A percentile compares a stretch with the other conserved stretches of the same genome.
Evolutionary conservation across 2,797 vertebrate species (phyloP).

Genomic region (Orestias chungarensis): DNA sequence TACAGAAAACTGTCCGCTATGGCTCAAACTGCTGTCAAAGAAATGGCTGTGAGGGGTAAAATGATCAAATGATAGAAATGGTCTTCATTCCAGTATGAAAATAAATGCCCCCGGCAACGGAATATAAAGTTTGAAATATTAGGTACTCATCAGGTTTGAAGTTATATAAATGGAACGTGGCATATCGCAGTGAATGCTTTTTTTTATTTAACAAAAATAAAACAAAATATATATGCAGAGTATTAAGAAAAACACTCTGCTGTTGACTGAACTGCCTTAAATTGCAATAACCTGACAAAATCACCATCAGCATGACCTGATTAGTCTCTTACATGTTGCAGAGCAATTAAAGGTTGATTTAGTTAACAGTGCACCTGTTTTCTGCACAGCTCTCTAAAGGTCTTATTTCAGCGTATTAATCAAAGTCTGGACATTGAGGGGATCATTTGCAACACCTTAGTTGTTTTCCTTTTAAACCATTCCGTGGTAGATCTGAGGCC

Average conservation of each 20-base stretch:
- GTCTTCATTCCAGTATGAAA: conserved; percentile 63
- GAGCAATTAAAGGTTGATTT: not conserved
- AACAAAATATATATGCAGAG: not conserved
- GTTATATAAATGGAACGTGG: not conserved
- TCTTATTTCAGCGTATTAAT: conserved; percentile 1
- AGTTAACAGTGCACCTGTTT: not conserved
- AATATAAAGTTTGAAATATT: not conserved
- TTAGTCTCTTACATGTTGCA: not conserved
- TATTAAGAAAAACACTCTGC: not conserved
- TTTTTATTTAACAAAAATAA: not conserved
- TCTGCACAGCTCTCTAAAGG: not conserved
- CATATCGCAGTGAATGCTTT: not conserved
- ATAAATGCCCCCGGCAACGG: too few relatives aligned
- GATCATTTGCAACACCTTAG: not conserved
- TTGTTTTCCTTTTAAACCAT: not conserved
- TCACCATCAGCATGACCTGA: not conserved
- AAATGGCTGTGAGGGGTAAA: conserved; percentile 58
- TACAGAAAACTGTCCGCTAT: conserved; percentile 74
- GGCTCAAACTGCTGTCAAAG: conserved; percentile 76
- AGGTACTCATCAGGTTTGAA: not conserved
- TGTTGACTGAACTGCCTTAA: not conserved
- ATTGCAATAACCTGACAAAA: not conserved
- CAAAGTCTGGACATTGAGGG: not conserved
- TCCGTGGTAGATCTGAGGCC: not conserved
- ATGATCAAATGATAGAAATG: conserved; percentile 34